phyloP scores from a whole-genome alignment of 1,140 invertebrate genomes.

The Hycleus cichorii region DNA sequence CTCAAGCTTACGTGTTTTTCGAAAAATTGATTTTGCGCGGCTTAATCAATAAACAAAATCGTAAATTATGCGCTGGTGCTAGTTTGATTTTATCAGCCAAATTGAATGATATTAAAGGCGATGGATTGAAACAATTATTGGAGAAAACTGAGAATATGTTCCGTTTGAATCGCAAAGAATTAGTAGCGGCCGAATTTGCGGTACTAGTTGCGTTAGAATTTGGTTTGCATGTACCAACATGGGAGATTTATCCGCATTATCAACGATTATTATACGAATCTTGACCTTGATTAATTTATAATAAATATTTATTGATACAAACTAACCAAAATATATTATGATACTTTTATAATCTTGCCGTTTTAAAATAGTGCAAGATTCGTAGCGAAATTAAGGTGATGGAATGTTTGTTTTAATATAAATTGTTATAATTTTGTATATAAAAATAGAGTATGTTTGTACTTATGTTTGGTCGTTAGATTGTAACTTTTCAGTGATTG shows the following conservation, averaged over 20 bases:
- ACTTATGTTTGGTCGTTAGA: no score
- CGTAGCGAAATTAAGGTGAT: no score
- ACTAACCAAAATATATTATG: no score
- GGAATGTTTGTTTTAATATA: no score
- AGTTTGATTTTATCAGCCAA: slow-evolving; percentile 91
- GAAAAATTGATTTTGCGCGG: slow-evolving; percentile 91
- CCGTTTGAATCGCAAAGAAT: slow-evolving; percentile 83
- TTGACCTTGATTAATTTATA: slow-evolving; percentile 44
- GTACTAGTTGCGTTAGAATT: slow-evolving; percentile 92
- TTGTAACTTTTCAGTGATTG: no score
- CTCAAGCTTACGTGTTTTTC: slow-evolving; percentile 95
- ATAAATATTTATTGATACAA: no score
- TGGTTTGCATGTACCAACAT: slow-evolving; percentile 82
- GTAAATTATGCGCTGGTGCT: slow-evolving; percentile 91
- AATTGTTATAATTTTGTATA: no score
- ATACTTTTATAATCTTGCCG: no score
- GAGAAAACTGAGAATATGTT: slow-evolving; percentile 90
- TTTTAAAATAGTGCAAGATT: no score
- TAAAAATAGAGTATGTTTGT: no score
- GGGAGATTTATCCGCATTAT: slow-evolving; percentile 91
- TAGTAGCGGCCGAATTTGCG: slow-evolving; percentile 87
- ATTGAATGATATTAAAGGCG: slow-evolving; percentile 93
- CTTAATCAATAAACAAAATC: slow-evolving; percentile 90
- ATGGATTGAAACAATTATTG: slow-evolving; percentile 73
- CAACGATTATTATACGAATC: slow-evolving; percentile 85